Conservation (phyloP, 2,113 vertebrate species). For the Hemiprocne comata region DNA sequence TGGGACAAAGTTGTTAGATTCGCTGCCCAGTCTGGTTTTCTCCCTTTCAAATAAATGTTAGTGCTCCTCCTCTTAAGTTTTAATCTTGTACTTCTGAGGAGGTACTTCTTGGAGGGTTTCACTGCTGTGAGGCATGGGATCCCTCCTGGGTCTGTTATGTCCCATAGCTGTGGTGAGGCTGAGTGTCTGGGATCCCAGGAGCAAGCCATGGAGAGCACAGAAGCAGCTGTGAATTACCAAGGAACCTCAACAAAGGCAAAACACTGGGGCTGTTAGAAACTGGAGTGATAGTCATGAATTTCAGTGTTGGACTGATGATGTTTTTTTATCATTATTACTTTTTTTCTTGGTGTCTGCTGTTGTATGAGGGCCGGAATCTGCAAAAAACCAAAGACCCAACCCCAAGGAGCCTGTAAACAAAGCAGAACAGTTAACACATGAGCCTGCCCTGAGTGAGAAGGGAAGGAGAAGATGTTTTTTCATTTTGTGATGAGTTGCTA, state of each 20-base stretch:
- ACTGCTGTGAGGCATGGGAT: not conserved
- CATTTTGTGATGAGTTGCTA: conserved; percentile 34
- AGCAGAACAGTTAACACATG: not conserved
- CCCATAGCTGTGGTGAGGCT: not conserved
- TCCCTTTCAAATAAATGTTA: not conserved
- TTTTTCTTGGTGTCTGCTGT: not conserved
- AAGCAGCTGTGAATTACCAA: not conserved
- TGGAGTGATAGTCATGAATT: accelerated
- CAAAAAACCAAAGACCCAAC: not conserved
- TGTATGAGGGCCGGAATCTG: not conserved
- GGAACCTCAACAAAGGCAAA: not conserved
- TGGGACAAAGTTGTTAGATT: not conserved
- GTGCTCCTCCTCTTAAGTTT: not conserved
- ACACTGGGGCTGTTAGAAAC: not conserved
- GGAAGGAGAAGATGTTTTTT: conserved; percentile 4
- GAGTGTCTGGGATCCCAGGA: not conserved
- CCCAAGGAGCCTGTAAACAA: not conserved
- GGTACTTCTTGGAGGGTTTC: not conserved
- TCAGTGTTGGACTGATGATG: not conserved
- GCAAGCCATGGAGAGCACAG: not conserved
- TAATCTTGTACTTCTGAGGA: not conserved
- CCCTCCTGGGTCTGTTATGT: not conserved
- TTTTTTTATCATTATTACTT: not conserved
- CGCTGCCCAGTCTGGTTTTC: not conserved
- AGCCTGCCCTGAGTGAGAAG: not conserved